phyloP scores from a whole-genome alignment of 2,797 vertebrate genomes.

The Natrix natrix region DNA sequence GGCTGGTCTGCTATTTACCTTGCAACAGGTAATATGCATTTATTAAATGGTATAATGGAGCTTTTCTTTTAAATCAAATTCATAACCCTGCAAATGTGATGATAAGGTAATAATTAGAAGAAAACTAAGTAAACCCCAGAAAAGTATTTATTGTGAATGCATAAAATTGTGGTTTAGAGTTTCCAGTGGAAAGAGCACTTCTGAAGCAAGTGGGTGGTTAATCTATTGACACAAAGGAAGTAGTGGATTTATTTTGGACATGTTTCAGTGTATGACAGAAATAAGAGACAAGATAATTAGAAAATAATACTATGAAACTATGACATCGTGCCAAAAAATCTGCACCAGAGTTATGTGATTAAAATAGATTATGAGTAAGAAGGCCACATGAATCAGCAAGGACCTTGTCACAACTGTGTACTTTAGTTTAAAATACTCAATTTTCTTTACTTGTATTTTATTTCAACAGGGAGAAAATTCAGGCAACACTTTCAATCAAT shows the following conservation, averaged over 20 bases:
- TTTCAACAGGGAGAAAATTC: not conserved
- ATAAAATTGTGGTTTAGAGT: not conserved
- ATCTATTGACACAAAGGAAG: constrained; percentile 10
- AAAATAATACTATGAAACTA: not conserved
- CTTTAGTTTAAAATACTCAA: not conserved
- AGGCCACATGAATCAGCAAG: not conserved
- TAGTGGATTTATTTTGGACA: constrained; percentile 18
- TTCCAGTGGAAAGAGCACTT: not conserved
- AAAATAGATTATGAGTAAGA: not conserved
- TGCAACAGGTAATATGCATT: not conserved
- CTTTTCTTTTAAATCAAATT: not conserved
- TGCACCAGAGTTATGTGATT: not conserved
- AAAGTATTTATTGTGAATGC: not conserved
- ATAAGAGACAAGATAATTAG: not conserved
- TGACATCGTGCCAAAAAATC: not conserved
- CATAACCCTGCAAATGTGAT: not conserved
- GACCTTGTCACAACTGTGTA: not conserved
- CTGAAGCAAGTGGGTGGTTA: constrained; percentile 14
- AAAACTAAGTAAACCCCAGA: not conserved
- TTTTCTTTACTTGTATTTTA: not conserved
- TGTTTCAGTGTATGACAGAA: constrained; percentile 6
- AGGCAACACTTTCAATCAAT: not conserved
- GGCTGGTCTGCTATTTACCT: not conserved
- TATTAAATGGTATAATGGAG: not conserved
- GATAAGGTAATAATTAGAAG: not conserved